Base-by-base conservation (phyloP, 2,888 invertebrate genomes). In the Baccha elongata region DNA sequence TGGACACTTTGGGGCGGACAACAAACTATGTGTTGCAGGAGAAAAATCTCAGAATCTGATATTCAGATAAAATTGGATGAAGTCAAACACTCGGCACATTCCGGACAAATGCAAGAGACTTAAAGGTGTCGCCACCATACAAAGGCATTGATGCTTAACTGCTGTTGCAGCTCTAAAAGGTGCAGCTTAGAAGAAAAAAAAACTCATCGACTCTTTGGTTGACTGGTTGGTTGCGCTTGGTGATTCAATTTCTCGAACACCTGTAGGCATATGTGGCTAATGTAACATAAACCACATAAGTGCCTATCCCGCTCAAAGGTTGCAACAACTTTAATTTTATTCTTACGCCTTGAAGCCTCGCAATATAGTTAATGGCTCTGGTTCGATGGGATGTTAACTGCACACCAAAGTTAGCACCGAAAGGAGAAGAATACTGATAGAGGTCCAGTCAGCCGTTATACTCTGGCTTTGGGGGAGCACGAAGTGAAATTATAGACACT, bases 281-380 rank as follows among this genome's bases (percentile, higher is more conserved):
- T 83, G 83, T 83, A 83, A 83, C 83, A 83, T 83, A 83, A 83
- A 78, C 83, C 78, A 83, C 83, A 78, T 83, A 83, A 83, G 83
- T 83, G 78, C 83, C n/a, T n/a, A n/a, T n/a, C 71, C 81, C 83
- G 78, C 83, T 83, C 76, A 83, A 83, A 83, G 83, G 76, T 83
- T 83, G 83, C 58, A 68, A 60, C 68, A 68, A 64, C 68, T 83
- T 83, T 78, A 83, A 78, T 78, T 83, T 83, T 73, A 83, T 83
- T 83, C 83, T 72, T 83, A 73, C 50, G 68, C 83, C 76, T 83
- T 44, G 55, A 50, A 78, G 78, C 72, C 72, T 62, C 55, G 83
- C 52, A 83, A 78, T 78, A 68, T 40, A 83, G 72, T 83, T 76
- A 83, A 83, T 83, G 76, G 81, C 58, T 71, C 35, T 62, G 58